A percentile compares a stretch with the other conserved stretches of the same genome.
Evolutionary conservation across 1,140 invertebrate genomes (phyloP).

Genomic region (Zophobas morio): DNA sequence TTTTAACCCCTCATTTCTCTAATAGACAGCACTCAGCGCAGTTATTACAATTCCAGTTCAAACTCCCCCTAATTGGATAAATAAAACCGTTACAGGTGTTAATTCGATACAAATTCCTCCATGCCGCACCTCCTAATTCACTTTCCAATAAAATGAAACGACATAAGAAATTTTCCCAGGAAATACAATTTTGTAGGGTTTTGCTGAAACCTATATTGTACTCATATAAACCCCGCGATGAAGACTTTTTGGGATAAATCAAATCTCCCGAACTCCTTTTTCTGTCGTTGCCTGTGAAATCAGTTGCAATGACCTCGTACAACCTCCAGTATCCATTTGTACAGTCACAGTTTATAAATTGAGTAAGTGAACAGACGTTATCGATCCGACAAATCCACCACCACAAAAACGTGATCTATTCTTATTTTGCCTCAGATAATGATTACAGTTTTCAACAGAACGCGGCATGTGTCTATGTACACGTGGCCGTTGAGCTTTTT

Average conservation of each 20-base stretch:
- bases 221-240: no score
- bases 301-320: slow-evolving; percentile 13
- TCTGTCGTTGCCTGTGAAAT: slow-evolving; percentile 6
- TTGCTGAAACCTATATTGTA: no score
- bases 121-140: no score
- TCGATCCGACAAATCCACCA: not conserved
- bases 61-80: no score
- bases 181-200: no score
- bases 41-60: no score
- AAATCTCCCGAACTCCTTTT: not conserved
- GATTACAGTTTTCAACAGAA: not conserved
- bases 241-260: not conserved
- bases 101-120: no score
- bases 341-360: slow-evolving; percentile 22
- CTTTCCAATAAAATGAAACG: no score
- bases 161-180: no score
- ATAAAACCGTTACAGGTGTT: no score
- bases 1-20: no score
- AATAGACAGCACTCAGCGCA: no score
- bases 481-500: not conserved
- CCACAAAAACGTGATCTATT: not conserved
- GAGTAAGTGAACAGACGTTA: not conserved
- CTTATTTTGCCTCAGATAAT: not conserved
- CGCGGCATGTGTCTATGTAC: slow-evolving; percentile 6
- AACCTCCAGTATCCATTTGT: slow-evolving; percentile 1